phyloP scores from a whole-genome alignment of 2,888 invertebrate species.

The Dioctria linearis region DNA sequence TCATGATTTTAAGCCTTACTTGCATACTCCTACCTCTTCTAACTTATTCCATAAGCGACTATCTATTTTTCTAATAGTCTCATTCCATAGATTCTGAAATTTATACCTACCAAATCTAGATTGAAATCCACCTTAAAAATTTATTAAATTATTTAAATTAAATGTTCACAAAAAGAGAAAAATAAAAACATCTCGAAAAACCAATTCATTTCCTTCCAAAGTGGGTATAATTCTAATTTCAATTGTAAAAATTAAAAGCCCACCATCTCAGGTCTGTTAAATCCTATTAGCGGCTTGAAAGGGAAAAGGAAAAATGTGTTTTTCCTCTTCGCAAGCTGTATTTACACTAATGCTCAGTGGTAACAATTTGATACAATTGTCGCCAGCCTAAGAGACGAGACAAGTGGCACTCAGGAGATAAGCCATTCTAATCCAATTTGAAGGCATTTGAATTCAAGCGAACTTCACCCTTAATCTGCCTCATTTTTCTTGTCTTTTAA shows the following conservation, averaged over 20 bases:
- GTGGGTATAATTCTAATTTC: not conserved
- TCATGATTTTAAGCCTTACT: too few relatives aligned
- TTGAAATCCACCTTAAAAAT: too few relatives aligned
- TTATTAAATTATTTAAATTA: too few relatives aligned
- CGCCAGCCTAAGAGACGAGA: slow-evolving; percentile 33
- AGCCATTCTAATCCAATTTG: slow-evolving; percentile 44
- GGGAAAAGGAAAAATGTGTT: slow-evolving; percentile 35
- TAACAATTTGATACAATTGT: slow-evolving; percentile 42
- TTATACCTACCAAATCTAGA: too few relatives aligned
- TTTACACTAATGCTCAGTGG: slow-evolving; percentile 43
- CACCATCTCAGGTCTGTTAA: slow-evolving; percentile 14
- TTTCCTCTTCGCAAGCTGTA: not conserved
- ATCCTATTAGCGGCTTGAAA: slow-evolving; percentile 31
- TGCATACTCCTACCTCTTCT: too few relatives aligned
- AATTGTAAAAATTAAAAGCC: slow-evolving; percentile 7
- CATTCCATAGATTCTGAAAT: too few relatives aligned
- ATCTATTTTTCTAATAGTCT: too few relatives aligned
- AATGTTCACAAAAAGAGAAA: too few relatives aligned
- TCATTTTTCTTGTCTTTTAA: slow-evolving; percentile 41
- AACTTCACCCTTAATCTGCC: slow-evolving; percentile 38
- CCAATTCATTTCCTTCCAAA: not conserved
- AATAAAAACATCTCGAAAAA: too few relatives aligned
- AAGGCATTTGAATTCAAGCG: slow-evolving; percentile 37
- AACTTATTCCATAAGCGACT: too few relatives aligned
- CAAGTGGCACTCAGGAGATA: slow-evolving; percentile 44